These are phyloP conservation scores for Plagiodera versicolora DNA, from an alignment of 2,888 invertebrate species.

Conservation along the genomic window DNA sequence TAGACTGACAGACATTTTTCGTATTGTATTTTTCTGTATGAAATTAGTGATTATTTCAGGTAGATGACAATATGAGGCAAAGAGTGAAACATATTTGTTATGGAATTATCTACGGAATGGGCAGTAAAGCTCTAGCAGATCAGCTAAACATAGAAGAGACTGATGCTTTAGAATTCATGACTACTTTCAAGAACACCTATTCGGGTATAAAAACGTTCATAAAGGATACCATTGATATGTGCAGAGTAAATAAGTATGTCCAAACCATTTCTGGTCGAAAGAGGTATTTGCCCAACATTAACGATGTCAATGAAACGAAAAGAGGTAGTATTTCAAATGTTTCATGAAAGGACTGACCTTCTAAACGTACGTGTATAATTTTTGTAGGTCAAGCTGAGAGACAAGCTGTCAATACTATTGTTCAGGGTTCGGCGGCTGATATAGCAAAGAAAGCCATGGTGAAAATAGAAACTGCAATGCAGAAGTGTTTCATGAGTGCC, in stretches of 20 bases:
- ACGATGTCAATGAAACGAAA: conserved; percentile 60
- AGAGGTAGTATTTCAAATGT: conserved; percentile 57
- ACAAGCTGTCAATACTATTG: conserved; percentile 94
- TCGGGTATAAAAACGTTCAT: conserved; percentile 70
- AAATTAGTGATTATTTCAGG: no score
- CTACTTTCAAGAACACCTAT: conserved; percentile 78
- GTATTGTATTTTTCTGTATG: conserved; percentile 7
- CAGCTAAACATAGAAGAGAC: conserved; percentile 75
- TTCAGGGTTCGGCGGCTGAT: conserved; percentile 97
- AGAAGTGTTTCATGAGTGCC: conserved; percentile 52
- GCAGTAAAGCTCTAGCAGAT: conserved; percentile 77
- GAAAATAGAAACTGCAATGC: conserved; percentile 66
- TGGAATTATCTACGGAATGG: conserved; percentile 98
- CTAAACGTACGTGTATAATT: no score
- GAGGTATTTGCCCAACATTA: conserved; percentile 76
- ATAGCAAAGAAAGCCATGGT: conserved; percentile 91
- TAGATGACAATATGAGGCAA: conserved; percentile 77
- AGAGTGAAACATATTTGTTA: conserved; percentile 93
- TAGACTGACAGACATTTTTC: no score
- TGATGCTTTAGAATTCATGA: conserved; percentile 78
- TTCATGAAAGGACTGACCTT: neutral
- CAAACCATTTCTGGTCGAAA: conserved; percentile 80
- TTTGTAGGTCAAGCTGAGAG: conserved; percentile 79
- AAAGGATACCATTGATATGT: conserved; percentile 59
- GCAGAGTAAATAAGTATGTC: conserved; percentile 74